Evolutionary conservation across 2,797 vertebrate species (phyloP).

Genomic region (Coccyzus lansbergi): DNA sequence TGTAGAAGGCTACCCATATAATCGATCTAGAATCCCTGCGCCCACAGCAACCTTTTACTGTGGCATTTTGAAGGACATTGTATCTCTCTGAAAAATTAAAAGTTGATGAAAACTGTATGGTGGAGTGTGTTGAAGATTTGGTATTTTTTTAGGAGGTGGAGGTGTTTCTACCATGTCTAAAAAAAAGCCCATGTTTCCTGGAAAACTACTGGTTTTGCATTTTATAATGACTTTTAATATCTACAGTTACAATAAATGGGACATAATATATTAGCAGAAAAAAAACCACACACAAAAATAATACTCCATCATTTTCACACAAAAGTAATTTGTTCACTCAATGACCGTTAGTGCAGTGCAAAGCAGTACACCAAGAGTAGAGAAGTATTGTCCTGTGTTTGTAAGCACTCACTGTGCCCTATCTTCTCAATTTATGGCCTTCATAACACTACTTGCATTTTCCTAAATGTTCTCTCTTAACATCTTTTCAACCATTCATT

Average conservation of each 20-base stretch:
- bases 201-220: slow-evolving; percentile 26
- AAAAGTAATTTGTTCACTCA: slow-evolving; percentile 31
- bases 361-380: neutral
- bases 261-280: neutral
- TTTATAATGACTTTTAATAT: slow-evolving; percentile 43
- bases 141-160: neutral
- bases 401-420: neutral
- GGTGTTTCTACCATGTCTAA: neutral
- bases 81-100: slow-evolving; percentile 70
- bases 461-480: neutral
- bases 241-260: slow-evolving; percentile 33
- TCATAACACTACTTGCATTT: neutral
- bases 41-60: slow-evolving; percentile 80
- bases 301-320: neutral
- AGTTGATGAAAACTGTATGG: slow-evolving; percentile 49
- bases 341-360: neutral
- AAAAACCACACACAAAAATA: slow-evolving; percentile 15
- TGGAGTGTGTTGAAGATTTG: too few relatives aligned
- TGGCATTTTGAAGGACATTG: slow-evolving; percentile 81
- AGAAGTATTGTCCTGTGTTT: neutral
- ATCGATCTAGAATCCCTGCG: slow-evolving; percentile 82
- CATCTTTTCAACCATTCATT: neutral
- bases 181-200: neutral
- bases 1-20: slow-evolving; percentile 75
- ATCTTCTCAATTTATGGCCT: neutral